Evolutionary conservation across 1,140 invertebrate genomes (phyloP).

Genomic region (Drosophila tani): DNA sequence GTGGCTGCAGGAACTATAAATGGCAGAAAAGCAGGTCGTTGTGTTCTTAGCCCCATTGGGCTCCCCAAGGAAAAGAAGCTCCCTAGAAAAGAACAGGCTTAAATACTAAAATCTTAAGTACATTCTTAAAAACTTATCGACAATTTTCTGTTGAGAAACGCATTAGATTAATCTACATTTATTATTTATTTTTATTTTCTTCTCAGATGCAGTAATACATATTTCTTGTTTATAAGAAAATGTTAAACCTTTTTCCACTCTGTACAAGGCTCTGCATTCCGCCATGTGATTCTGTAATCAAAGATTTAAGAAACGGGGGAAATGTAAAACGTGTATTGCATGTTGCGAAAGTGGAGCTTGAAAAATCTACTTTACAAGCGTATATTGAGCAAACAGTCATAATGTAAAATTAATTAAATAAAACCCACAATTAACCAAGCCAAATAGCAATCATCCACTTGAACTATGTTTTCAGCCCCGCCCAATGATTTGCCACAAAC

Average conservation of each 20-base stretch:
- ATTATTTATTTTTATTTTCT: background rate
- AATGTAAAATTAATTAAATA: constrained; percentile 6
- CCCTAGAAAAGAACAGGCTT: no score
- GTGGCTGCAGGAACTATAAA: constrained; percentile 47
- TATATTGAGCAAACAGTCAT: background rate
- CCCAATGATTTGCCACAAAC: constrained; percentile 12
- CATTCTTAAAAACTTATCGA: no score
- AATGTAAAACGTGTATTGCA: constrained; percentile 11
- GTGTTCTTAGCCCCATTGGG: constrained; percentile 37
- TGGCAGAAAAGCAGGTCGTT: constrained; percentile 67
- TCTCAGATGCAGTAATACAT: no score
- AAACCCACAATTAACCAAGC: background rate
- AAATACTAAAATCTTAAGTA: background rate
- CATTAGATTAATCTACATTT: background rate
- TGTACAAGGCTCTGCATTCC: background rate
- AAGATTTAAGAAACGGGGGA: constrained; percentile 20
- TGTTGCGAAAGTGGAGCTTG: background rate
- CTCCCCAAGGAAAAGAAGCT: no score
- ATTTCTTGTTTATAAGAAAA: no score
- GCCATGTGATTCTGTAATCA: constrained; percentile 5
- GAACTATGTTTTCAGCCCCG: background rate
- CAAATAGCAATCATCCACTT: background rate
- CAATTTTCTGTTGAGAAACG: background rate
- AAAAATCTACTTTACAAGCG: background rate
- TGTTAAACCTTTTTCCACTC: background rate